These are phyloP conservation scores for Melanotaenia boesemani DNA, from an alignment of 2,797 vertebrate species.

Conservation along the genomic window DNA sequence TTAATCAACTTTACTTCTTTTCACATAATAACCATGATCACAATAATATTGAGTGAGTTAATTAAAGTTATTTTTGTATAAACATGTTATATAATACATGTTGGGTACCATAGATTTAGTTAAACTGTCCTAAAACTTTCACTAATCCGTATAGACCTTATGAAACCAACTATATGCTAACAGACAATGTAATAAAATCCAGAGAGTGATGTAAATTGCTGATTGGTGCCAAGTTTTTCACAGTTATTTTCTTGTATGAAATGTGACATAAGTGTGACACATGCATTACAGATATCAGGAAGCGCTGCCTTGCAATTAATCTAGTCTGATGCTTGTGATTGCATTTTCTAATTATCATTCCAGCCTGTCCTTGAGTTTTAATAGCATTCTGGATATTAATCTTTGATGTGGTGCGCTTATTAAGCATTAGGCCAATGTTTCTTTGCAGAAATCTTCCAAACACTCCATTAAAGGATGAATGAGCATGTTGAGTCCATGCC, in stretches of 20 bases:
- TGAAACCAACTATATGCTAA: not conserved
- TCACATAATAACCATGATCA: not conserved
- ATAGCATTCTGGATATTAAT: slow-evolving; percentile 87
- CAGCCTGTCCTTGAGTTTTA: slow-evolving; percentile 86
- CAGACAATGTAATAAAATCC: not conserved
- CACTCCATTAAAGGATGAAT: slow-evolving; percentile 75
- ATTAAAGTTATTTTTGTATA: not conserved
- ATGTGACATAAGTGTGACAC: slow-evolving; percentile 66
- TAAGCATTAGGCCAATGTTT: slow-evolving; percentile 78
- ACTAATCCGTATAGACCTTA: not conserved
- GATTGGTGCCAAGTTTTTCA: slow-evolving; percentile 15
- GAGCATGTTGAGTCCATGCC: slow-evolving; percentile 59
- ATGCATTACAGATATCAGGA: slow-evolving; percentile 70
- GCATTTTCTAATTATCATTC: slow-evolving; percentile 88
- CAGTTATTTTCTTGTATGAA: slow-evolving; percentile 32
- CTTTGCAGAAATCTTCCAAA: slow-evolving; percentile 78
- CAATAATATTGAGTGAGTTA: not conserved
- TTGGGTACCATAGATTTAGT: not conserved
- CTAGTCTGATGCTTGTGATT: slow-evolving; percentile 84
- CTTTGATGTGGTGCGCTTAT: slow-evolving; percentile 83
- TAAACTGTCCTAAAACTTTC: not conserved
- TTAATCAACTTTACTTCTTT: slow-evolving; percentile 20
- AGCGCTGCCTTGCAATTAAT: slow-evolving; percentile 80
- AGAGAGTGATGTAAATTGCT: slow-evolving; percentile 37
- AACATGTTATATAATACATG: not conserved